These are phyloP conservation scores for Mycetomoellerius zeteki DNA, from an alignment of 1,140 invertebrate species.

Conservation along the genomic window DNA sequence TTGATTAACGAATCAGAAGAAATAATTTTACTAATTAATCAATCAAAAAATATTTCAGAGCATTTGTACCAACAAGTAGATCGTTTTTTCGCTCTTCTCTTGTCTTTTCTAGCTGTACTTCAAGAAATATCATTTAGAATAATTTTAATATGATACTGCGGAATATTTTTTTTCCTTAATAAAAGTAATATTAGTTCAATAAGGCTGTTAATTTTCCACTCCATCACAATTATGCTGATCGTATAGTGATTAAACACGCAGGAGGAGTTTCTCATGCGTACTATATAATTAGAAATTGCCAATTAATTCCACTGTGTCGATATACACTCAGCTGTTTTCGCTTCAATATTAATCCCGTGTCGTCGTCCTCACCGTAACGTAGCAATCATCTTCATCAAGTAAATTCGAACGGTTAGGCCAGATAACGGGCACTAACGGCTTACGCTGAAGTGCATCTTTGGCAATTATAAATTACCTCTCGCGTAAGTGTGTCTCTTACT, in stretches of 20 bases:
- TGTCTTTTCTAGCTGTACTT: too few relatives aligned
- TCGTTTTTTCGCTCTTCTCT: too few relatives aligned
- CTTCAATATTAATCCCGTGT: not conserved
- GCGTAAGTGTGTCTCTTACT: conserved; percentile 9
- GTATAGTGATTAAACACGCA: not conserved
- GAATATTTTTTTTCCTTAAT: too few relatives aligned
- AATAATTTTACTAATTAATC: too few relatives aligned
- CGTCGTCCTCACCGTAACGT: conserved; percentile 16
- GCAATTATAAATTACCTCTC: conserved; percentile 24
- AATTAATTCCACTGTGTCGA: conserved; percentile 40
- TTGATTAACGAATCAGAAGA: too few relatives aligned
- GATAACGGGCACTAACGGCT: conserved; percentile 55
- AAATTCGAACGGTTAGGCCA: conserved; percentile 52
- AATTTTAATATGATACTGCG: too few relatives aligned
- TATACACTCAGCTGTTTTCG: not conserved
- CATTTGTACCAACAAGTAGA: too few relatives aligned
- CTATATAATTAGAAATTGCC: conserved; percentile 29
- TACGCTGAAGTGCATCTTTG: conserved; percentile 23
- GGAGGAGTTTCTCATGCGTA: conserved; percentile 3
- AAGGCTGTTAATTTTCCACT: not conserved
- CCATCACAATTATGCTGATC: not conserved
- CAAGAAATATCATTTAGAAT: too few relatives aligned
- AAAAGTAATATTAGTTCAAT: too few relatives aligned
- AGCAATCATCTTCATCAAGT: conserved; percentile 31
- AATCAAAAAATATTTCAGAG: too few relatives aligned